Percentiles rank a stretch among this genome's conserved stretches.
These are phyloP conservation scores for Ophion ventricosus DNA, from an alignment of 2,888 invertebrate species.

Conservation along the genomic window DNA sequence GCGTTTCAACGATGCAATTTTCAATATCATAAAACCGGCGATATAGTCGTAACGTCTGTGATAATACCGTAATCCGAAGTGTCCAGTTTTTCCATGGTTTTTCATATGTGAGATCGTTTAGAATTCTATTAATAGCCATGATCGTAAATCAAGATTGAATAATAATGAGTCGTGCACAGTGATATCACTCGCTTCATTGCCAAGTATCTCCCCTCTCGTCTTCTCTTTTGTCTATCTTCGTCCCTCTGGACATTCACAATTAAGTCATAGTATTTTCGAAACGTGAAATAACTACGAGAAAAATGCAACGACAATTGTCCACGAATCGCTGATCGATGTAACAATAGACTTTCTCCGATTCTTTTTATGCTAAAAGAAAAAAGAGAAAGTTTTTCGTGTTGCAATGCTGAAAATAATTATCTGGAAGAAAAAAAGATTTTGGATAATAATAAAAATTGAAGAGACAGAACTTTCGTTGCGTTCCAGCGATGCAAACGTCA, in stretches of 20 bases:
- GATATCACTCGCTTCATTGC: constrained; percentile 69
- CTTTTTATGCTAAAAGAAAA: neutral
- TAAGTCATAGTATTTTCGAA: constrained; percentile 41
- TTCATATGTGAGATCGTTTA: constrained; percentile 62
- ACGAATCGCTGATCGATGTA: neutral
- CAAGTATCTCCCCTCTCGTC: constrained; percentile 51
- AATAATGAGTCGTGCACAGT: constrained; percentile 67
- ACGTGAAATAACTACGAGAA: constrained; percentile 14
- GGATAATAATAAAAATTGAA: too few species aligned
- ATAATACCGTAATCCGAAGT: constrained; percentile 42
- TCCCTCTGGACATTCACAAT: constrained; percentile 52
- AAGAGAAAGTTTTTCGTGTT: neutral
- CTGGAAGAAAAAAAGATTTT: too few species aligned
- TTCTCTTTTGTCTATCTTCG: constrained; percentile 10
- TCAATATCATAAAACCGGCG: neutral
- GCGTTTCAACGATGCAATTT: neutral
- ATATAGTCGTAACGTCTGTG: constrained; percentile 11
- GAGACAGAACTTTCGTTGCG: neutral
- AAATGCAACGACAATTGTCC: neutral
- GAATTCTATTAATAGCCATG: constrained; percentile 68
- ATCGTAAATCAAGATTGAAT: constrained; percentile 71
- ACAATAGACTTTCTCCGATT: neutral
- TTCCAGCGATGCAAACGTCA: neutral
- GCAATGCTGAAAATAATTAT: neutral
- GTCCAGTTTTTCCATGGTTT: constrained; percentile 59